Evolutionary conservation across 2,113 vertebrate genomes (phyloP).

Genomic region (Myanophis thanlyinensis): DNA sequence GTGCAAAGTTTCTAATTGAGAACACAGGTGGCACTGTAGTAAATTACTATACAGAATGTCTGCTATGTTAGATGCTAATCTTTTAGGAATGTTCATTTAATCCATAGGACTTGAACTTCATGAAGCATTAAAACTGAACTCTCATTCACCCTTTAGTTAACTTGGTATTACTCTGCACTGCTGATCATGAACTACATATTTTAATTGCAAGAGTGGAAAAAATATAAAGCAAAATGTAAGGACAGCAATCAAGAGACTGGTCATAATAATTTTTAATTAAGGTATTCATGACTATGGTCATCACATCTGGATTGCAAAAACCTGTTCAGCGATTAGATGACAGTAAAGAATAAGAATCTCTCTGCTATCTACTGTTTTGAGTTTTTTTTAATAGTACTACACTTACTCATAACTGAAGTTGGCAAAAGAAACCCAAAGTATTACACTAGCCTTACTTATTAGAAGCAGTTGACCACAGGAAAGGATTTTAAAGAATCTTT

Average conservation of each 20-base stretch:
- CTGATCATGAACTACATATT: background rate
- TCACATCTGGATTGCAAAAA: background rate
- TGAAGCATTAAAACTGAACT: background rate
- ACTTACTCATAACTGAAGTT: background rate
- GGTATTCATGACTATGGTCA: background rate
- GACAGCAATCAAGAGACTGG: background rate
- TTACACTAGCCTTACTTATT: background rate
- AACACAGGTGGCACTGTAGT: background rate
- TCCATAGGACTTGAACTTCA: background rate
- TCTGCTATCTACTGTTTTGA: background rate
- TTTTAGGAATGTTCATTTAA: conserved; percentile 3
- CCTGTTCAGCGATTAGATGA: background rate
- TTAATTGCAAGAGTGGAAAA: background rate
- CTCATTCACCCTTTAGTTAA: background rate
- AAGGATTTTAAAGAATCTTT: background rate
- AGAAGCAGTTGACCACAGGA: background rate
- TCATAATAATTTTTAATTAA: background rate
- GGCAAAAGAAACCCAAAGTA: background rate
- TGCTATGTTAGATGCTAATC: background rate
- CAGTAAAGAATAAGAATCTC: background rate
- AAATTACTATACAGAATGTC: background rate
- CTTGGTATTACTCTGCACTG: background rate
- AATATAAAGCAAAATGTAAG: background rate
- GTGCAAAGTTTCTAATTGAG: conserved; percentile 11
- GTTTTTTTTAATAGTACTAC: background rate